Evolutionary conservation across 1,140 invertebrate species (phyloP), one percentile per base, ranked within the genome.

Genomic region (Drosophila leontia): DNA sequence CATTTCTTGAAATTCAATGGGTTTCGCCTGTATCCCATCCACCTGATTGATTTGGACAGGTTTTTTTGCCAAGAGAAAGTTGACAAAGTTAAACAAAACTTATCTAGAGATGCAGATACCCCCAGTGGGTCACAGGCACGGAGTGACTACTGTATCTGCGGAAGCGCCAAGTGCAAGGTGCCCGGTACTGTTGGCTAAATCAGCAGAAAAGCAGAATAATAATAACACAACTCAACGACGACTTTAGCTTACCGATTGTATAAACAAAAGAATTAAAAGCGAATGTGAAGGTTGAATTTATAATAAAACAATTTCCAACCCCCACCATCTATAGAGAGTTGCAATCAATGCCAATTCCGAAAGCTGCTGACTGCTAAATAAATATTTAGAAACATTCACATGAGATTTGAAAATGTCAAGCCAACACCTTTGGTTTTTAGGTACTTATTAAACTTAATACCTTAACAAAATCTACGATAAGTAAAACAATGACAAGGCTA

Each of bases 231-330:
- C 56, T 64, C 34, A 34, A 62, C 42, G 41, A 45, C 62, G 37
- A 11, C 34, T 35, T 35, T 42, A 26, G 35, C 62, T 44, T 44
- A 23, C 8, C 26, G 57, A 32, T 68, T 70, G 67, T 55, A 70
- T 55, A 70, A 70, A 55, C 62, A 70, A 55, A 68, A 68, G 62
- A 70, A 70, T 70, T 70, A 70, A 70, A 70, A 32, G 44, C 62
- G 29, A 55, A 44, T 23, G 29, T 55, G 62, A 70, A 70, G 67
- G 67, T 68, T 70, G 48, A 44, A 69, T 44, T 67, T 37, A 70
- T 67, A 41, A 65, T 55, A 11, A 29, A 67, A 48, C 67, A 39
- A 69, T 65, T 67, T 67, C 17, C 32, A 15, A 15, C 32, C 19
- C 55, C 1, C 17, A 19, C 23, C 47, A 65, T 69, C 29, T 50